Evolutionary conservation across 2,888 invertebrate genomes (phyloP).

Genomic region (Creontiades dilutus): DNA sequence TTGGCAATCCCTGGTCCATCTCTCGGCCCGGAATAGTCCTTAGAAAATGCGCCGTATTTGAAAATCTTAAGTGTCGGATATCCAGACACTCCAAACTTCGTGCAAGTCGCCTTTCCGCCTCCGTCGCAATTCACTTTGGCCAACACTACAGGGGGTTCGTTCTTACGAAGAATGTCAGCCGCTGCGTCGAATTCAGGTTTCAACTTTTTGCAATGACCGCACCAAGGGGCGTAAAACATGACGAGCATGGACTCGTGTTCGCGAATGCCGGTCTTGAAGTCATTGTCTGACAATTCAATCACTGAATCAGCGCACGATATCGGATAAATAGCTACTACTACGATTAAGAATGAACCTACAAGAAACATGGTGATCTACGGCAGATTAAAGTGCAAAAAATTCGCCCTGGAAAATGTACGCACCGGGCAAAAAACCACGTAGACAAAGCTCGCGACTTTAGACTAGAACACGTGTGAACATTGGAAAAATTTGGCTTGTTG

Average conservation of each 20-base stretch:
- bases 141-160: slow-evolving; percentile 83
- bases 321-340: slow-evolving; percentile 30
- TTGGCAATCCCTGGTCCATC: slow-evolving; percentile 89
- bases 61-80: slow-evolving; percentile 99
- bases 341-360: slow-evolving; percentile 14
- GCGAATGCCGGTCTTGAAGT: slow-evolving; percentile 41
- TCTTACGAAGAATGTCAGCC: slow-evolving; percentile 89
- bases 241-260: slow-evolving; percentile 46
- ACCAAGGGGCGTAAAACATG: slow-evolving; percentile 83
- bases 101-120: slow-evolving; percentile 93
- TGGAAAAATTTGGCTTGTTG: no score
- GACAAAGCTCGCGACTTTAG: no score
- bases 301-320: not conserved
- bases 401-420: no score
- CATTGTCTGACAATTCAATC: slow-evolving; percentile 47
- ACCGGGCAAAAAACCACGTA: no score
- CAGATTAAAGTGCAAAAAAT: not conserved
- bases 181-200: slow-evolving; percentile 99
- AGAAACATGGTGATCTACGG: not conserved
- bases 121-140: slow-evolving; percentile 94
- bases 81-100: slow-evolving; percentile 93
- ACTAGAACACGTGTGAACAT: no score
- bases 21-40: slow-evolving; percentile 97
- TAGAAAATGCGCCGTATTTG: slow-evolving; percentile 90
- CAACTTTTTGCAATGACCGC: slow-evolving; percentile 98